Conservation (phyloP, 1,140 invertebrate genomes). For the Oscheius sp. region DNA sequence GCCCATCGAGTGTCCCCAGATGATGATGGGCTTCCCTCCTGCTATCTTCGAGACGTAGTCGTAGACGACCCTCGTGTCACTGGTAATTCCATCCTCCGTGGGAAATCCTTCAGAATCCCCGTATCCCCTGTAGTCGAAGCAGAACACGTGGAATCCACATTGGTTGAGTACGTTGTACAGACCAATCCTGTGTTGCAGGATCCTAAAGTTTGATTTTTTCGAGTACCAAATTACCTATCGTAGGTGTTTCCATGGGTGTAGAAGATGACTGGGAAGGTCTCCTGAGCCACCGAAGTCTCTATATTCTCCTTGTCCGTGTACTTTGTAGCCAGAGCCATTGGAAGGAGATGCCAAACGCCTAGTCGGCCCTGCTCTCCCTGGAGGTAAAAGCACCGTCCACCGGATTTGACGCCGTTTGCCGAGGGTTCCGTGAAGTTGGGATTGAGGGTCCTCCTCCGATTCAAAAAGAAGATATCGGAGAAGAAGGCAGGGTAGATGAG, state of each 20-base stretch:
- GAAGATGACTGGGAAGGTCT: conserved; percentile 3
- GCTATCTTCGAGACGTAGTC: conserved; percentile 71
- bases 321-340: neutral
- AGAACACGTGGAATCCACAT: conserved; percentile 78
- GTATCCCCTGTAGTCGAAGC: conserved; percentile 87
- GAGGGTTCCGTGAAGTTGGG: conserved; percentile 58
- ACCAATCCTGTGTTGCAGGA: conserved; percentile 72
- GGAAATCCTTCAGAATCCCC: conserved; percentile 74
- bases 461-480: neutral
- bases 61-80: conserved; percentile 76
- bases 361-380: conserved; percentile 67
- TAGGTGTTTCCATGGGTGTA: conserved; percentile 30
- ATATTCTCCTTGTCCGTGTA: conserved; percentile 40
- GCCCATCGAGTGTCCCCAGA: conserved; percentile 87
- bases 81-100: conserved; percentile 75
- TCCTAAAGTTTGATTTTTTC: conserved; percentile 17
- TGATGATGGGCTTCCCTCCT: conserved; percentile 68
- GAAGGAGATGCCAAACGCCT: conserved; percentile 65
- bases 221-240: conserved; percentile 54
- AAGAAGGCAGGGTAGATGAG: neutral
- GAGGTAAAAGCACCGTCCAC: conserved; percentile 71
- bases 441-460: neutral
- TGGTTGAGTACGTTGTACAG: conserved; percentile 77
- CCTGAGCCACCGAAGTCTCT: neutral
- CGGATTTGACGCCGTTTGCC: conserved; percentile 50